These are phyloP conservation scores for Rhinolophus sinicus DNA, from an alignment of 2,113 vertebrate genomes.

Conservation along the genomic window DNA sequence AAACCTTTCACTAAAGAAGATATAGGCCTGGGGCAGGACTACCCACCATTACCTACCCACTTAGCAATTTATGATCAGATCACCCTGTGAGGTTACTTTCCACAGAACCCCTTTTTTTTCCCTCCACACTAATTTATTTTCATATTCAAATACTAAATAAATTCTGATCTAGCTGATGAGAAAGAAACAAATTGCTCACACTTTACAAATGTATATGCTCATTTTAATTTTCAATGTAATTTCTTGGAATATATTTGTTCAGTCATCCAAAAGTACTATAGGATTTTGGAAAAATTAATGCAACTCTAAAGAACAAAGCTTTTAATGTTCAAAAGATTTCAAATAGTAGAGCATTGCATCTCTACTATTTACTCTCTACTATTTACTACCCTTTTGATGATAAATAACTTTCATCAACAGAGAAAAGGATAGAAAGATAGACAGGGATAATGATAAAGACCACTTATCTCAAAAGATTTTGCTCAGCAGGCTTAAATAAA, in stretches of 20 bases:
- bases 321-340: background rate
- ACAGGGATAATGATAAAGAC: background rate
- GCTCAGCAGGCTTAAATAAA: background rate
- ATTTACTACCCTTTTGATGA: background rate
- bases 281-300: background rate
- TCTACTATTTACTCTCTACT: no score
- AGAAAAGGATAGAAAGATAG: background rate
- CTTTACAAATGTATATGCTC: background rate
- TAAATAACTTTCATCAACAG: background rate
- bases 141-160: background rate
- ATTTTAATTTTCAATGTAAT: background rate
- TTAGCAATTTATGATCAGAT: no score
- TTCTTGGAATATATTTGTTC: background rate
- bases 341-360: background rate
- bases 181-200: background rate
- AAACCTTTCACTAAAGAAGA: no score
- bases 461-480: background rate
- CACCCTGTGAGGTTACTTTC: no score
- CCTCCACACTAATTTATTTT: background rate
- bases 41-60: no score
- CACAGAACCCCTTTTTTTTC: no score
- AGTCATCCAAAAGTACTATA: background rate
- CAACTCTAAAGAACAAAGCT: background rate
- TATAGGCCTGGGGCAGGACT: no score
- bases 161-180: background rate